Base-by-base conservation (phyloP, 2,113 vertebrate genomes). In the Cynocephalus volans region DNA sequence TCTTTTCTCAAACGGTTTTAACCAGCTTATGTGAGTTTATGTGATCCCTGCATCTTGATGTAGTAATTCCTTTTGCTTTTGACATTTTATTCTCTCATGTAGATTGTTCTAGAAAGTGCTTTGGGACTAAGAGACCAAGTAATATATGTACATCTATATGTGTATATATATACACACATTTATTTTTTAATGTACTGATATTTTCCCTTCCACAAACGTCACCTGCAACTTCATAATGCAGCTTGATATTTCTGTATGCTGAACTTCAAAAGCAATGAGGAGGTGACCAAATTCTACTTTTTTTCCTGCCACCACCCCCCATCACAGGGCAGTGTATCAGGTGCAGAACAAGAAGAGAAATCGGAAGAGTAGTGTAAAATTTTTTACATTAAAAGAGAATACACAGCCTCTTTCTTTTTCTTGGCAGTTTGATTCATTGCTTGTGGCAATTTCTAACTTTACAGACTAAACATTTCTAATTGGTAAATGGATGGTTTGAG, bases 391-490 rank as follows among this genome's bases (percentile, higher is more conserved):
- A 65, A 92, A 94, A 87, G 76, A 81, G 85, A 94, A 86, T 28
- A 70, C 41, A 60, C 7, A 69, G 14, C 28, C 36, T 75, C 54
- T 73, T 91, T 64, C 28, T 93, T 85, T 76, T 77, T 72, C 41
- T 80, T 89, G 95, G 81, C 72, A 83, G 50, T 79, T 96, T 76
- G 54, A 89, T 77, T 97, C 79, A 73, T 77, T 88, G 41, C 85
- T 79, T 70, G n/a, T 56, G 75, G 88, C 81, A 92, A 33, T 97
- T 97, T 93, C 91, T 93, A 83, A 75, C 81, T 95, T 97, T 77
- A 87, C 13, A 97, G 88, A 96, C 81, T 97, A 96, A 96, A 97
- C 86, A 95, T 80, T 93, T 95, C 93, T 95, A 97, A 92, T 96
- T 98, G 82, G 85, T 52, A 96, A 97, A 96, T 97, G 65, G 64